Evolutionary conservation across 2,797 vertebrate genomes (phyloP).

Genomic region (Chloroceryle inda): DNA sequence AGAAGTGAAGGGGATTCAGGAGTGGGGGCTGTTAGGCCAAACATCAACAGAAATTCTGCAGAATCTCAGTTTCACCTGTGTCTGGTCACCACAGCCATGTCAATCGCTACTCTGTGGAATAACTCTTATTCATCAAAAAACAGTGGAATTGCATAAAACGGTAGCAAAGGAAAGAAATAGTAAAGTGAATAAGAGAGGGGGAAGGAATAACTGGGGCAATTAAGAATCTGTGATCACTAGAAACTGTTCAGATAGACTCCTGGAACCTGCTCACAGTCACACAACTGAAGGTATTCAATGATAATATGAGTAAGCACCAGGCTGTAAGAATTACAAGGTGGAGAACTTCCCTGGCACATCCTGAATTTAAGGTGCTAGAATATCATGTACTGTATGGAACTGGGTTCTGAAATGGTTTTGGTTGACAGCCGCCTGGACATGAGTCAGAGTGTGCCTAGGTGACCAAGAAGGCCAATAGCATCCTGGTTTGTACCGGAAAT

Average conservation of each 20-base stretch:
- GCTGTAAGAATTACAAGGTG: not conserved
- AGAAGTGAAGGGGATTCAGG: not conserved
- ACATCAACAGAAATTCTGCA: not conserved
- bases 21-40: not conserved
- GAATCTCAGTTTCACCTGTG: not conserved
- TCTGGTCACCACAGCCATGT: not conserved
- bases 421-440: no score
- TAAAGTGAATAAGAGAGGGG: not conserved
- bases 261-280: not conserved
- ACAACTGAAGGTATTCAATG: not conserved
- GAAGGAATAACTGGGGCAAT: not conserved
- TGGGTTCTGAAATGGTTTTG: not conserved
- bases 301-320: not conserved
- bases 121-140: not conserved
- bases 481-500: no score
- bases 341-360: not conserved
- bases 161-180: not conserved
- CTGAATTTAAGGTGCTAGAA: not conserved
- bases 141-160: not conserved
- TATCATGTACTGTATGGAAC: rapidly evolving
- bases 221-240: not conserved
- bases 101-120: not conserved
- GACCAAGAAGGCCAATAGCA: no score
- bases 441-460: no score
- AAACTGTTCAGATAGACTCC: not conserved